phyloP scores from a whole-genome alignment of 2,113 vertebrate genomes.

The Gopherus evgoodei region DNA sequence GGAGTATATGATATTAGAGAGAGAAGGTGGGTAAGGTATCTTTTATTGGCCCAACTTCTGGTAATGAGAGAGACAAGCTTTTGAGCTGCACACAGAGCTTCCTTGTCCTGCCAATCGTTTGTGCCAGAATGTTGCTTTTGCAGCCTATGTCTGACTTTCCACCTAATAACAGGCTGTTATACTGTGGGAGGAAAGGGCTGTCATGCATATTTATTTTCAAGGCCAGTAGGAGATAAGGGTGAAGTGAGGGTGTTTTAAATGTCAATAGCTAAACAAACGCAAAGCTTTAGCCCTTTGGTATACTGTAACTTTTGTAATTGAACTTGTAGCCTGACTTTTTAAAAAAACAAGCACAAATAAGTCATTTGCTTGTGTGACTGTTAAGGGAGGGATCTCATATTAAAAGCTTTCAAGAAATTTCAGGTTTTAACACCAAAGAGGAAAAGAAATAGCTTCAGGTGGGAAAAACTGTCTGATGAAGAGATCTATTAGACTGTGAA shows the following conservation, averaged over 20 bases:
- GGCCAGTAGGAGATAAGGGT: neutral
- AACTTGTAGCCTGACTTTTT: neutral
- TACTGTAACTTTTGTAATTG: neutral
- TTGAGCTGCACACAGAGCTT: neutral
- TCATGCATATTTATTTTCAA: neutral
- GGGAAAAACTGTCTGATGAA: neutral
- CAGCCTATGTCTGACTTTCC: neutral
- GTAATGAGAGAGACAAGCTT: neutral
- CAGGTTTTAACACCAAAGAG: neutral
- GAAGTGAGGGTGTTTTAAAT: neutral
- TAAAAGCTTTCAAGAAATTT: neutral
- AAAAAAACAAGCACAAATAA: neutral
- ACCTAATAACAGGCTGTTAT: neutral
- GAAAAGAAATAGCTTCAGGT: neutral
- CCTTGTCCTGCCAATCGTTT: neutral
- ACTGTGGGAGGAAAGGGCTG: neutral
- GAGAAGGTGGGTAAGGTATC: neutral
- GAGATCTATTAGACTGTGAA: neutral
- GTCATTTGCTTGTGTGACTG: neutral
- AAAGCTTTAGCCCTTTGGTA: neutral
- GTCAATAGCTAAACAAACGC: neutral
- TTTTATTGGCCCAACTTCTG: neutral
- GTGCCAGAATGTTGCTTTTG: neutral
- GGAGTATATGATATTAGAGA: neutral
- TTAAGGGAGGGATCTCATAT: neutral